Evolutionary conservation across 2,888 invertebrate species (phyloP), one percentile per base, ranked within the genome.

Genomic region (Hecatera dysodea): DNA sequence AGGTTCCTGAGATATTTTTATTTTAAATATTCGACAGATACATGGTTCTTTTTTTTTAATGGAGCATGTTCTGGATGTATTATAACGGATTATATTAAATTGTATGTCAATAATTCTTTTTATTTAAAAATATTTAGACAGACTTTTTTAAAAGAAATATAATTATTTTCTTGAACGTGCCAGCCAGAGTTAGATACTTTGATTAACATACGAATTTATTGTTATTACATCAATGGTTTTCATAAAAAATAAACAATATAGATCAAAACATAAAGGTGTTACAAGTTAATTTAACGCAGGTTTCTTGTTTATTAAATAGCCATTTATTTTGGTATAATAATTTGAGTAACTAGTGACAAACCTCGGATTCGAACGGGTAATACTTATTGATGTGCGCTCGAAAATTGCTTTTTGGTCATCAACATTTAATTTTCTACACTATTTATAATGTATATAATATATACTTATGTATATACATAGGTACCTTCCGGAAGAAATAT

Each of bases 11-110:
- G 75, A 76, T 80, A 72, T 76, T 80, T 78, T 79, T 74, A 70
- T 39, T 39, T 39, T 75, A 69, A 69, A 66, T 55, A 63, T 81
- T 69, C 50, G 75, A 72, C 68, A 71, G 75, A 69, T 77, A 78
- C 80, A 77, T 75, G 73, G 33, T 68, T 78, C 42, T 52, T 69
- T 75, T 83, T n/a, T 76, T 68, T 69, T 62, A 77, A 81, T 71
- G 69, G 52, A 48, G 17, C 56, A 62, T 82, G 81, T 75, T 82
- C 53, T 70, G 24, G 17, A 27, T 77, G 61, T 75, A 69, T 61
- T 36, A 24, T 67, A 62, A 36, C 62, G 67, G 80, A 53, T 73
- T 60, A 1, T 77, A 80, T 80, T 82, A 83, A 73, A 80, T 67
- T 80, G 67, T 83, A 61, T 57, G 65, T 72, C 67, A 76, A 67